Evolutionary conservation across 2,113 vertebrate species (phyloP), one percentile per base, ranked within the genome.

Genomic region (Polypterus bichir): DNA sequence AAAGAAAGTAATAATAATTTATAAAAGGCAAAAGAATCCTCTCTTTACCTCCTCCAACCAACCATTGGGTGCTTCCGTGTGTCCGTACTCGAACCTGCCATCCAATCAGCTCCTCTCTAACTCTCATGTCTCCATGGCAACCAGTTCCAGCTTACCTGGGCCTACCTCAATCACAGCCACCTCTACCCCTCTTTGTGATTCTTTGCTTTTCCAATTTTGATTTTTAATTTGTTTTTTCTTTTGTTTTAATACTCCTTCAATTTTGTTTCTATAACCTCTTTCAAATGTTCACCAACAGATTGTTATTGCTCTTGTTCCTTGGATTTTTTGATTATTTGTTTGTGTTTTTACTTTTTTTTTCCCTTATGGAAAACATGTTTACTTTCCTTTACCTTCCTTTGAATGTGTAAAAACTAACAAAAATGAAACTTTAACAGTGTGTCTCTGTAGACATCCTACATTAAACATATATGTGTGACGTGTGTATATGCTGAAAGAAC

Each of bases 11-110:
- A 63, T 63, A 64, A 49, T 48, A 59, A 59, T 67, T 61, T 76
- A 69, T 69, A 69, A 61, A 63, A 61, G 62, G 68, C 68, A 68
- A 60, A 57, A 57, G 6, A 57, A 11, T 45, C 10, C 56, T 57
- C 65, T 56, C 45, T 66, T 62, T 62, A 46, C 66, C 68, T 59
- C 59, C 67, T 83, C 74, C 71, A 56, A 55, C 61, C 49, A 9
- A 54, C 48, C 77, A 82, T 81, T 82, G 84, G 83, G 83, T 80
- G 73, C 77, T 77, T 77, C 76, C 71, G 64, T 76, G 68, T 79
- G 56, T 61, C 59, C 48, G 59, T 52, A 47, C 59, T 62, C 46
- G 9, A 53, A 55, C 55, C 60, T 62, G 54, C 47, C 63, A 51
- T 52, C 44, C 55, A 44, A 45, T 45, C 55, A 57, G 67, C 68